These are phyloP conservation scores for Chloroceryle aenea DNA, from an alignment of 2,113 vertebrate species.

Conservation along the genomic window DNA sequence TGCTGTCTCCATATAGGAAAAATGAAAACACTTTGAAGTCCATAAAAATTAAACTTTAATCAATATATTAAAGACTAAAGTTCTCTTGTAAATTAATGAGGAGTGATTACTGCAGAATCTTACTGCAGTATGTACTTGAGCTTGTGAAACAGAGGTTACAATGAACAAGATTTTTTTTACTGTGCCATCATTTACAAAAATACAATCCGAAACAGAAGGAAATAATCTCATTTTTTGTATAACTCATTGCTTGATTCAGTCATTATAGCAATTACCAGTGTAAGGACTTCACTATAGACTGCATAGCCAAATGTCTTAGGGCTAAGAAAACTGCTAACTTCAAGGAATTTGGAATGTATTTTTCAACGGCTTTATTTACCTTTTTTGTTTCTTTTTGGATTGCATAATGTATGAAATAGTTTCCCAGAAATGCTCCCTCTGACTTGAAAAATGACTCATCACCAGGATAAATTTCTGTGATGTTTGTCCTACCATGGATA, in stretches of 20 bases:
- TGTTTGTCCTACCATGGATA: constrained; percentile 68
- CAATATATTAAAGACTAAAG: not conserved
- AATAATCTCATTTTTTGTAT: not conserved
- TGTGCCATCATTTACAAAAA: not conserved
- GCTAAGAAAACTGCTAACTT: not conserved
- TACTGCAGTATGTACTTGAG: not conserved
- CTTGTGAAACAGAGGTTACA: not conserved
- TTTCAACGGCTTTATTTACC: constrained; percentile 48
- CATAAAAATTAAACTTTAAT: not conserved
- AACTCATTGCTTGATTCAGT: not conserved
- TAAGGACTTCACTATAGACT: not conserved
- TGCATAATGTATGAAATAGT: constrained; percentile 83
- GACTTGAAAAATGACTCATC: constrained; percentile 90
- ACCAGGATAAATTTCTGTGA: constrained; percentile 86
- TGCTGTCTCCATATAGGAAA: not conserved
- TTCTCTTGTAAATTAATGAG: not conserved
- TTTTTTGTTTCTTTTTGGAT: constrained; percentile 62
- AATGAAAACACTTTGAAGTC: not conserved
- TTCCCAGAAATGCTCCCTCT: constrained; percentile 77
- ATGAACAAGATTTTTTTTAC: not conserved
- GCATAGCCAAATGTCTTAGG: not conserved
- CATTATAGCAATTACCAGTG: not conserved
- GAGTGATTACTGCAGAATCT: not conserved
- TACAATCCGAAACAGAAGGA: not conserved
- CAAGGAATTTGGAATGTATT: not conserved